Base-by-base conservation (phyloP, 2,888 invertebrate genomes). In the Drosophila putrida region DNA sequence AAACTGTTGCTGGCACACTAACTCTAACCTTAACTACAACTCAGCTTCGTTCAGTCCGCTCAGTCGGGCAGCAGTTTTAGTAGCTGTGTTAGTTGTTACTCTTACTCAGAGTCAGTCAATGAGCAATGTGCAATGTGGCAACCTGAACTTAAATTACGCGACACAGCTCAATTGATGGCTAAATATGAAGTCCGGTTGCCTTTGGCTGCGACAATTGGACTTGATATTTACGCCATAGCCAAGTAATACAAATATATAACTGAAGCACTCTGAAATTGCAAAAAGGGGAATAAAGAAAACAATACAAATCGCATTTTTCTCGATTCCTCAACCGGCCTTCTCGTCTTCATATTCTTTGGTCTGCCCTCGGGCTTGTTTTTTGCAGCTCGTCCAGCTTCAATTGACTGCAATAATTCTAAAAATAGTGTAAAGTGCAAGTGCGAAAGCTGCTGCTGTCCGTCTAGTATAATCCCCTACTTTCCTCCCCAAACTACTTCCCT, bases 351-450 rank as follows among this genome's bases (percentile, higher is more conserved):
- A 20, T 15, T 43, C 11, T 25, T 6, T 11, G 6, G 20, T 11
- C 9, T 20, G 25, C 38, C 58, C 10, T 35, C 43, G 27, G n/a
- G 38, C 39, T 38, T 9, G 35, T 41, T 64, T 50, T 53, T 36
- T 60, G 35, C 70, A 57, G 43, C 51, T 64, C 65, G 54, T 54
- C 55, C 82, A 72, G 75, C 85, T 75, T 88, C 89, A 84, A 86
- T 89, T 87, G 89, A 87, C 80, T 86, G 89, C 85, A 89, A 86
- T 86, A 89, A 89, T 87, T 89, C 89, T 78, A 63, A 72, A 60
- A 82, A 88, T 73, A 75, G 83, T 78, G 83, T 70, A 86, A 88
- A 88, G 83, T 83, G 83, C 75, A 78, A 75, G 70, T 83, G 81
- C 63, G 68, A 79, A 78, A 59, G 63, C 82, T 65, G 68, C 65